Evolutionary conservation across 2,888 invertebrate species (phyloP), one percentile per base, ranked within the genome.

Genomic region (Phaonia tiefii): DNA sequence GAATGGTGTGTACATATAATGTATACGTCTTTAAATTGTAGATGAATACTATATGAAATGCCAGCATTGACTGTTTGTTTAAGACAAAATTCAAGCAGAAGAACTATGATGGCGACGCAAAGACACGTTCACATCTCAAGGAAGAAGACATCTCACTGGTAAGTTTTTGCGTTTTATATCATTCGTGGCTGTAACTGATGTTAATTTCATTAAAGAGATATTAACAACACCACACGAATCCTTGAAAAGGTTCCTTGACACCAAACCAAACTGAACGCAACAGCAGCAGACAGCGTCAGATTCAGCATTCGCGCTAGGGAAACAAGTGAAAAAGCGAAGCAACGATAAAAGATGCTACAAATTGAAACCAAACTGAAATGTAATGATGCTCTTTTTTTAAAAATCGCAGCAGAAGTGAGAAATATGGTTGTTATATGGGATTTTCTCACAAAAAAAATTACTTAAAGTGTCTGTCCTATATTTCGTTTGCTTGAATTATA

Each of bases 241-340:
- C 88, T 88, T 89, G 89, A 88, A 88, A 85, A 86, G 86, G 88
- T 88, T 88, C 84, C 84, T 88, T 88, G 87, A 88, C 89, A 78
- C 72, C 72, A 22, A 81, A 42, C 20, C 39, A 26, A 22, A 17
- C 37, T 46, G 63, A 78, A 75, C 54, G 63, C 56, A 54, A 75
- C 46, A 81, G 46, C 44, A 44, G 25, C 39, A 54, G 51, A 71
- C 70, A 67, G 56, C 49, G 71, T 20, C 37, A 54, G 39, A n/a
- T 8, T 3, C 22, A 79, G 56, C n/a, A n/a, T n/a, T n/a, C n/a
- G n/a, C n/a, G n/a, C n/a, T 42, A 73, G 25, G 15, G 15, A 39
- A 73, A 31, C 26, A 65, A 42, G 49, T 56, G 20, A 22, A 65
- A 54, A 31, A 66, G n/a, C n/a, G 13, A 15, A 67, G 7, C 51